Evolutionary conservation across 2,888 invertebrate species (phyloP).

Genomic region (Podabrus alpinus): DNA sequence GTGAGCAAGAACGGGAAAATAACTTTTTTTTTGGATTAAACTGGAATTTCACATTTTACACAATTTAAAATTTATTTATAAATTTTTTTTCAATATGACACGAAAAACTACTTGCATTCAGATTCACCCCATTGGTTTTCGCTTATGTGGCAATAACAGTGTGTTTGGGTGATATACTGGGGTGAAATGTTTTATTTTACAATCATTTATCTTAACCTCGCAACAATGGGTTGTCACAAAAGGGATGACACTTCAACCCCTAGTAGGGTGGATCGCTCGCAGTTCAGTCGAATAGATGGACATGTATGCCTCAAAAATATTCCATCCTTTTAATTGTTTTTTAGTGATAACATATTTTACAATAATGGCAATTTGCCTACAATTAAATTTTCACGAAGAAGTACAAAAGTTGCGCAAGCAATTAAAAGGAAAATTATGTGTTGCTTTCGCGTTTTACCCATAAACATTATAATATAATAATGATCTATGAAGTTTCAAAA

Average conservation of each 20-base stretch:
- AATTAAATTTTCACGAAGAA: too few relatives aligned
- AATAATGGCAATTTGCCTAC: not conserved
- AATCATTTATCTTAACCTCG: constrained; percentile 56
- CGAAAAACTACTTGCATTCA: constrained; percentile 37
- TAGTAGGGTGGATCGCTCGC: constrained; percentile 18
- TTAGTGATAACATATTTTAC: not conserved
- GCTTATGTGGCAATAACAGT: constrained; percentile 50
- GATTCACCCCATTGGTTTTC: constrained; percentile 51
- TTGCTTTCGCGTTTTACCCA: too few relatives aligned
- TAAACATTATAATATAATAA: too few relatives aligned
- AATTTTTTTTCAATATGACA: not conserved
- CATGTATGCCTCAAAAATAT: constrained; percentile 17
- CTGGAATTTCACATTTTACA: not conserved
- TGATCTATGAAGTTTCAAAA: not conserved
- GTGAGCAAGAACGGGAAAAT: not conserved
- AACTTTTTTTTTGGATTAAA: not conserved
- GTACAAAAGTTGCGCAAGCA: too few relatives aligned
- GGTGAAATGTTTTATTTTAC: constrained; percentile 52
- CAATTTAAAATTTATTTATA: not conserved
- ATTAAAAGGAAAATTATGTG: too few relatives aligned
- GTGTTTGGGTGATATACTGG: constrained; percentile 43
- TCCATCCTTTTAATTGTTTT: not conserved
- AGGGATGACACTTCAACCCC: constrained; percentile 53
- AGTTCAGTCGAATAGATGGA: constrained; percentile 23
- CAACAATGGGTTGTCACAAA: constrained; percentile 55